Percentiles rank a stretch among this genome's conserved stretches.
Evolutionary conservation across 1,140 invertebrate genomes (phyloP).

Genomic region (Lysiphlebus fabarum): DNA sequence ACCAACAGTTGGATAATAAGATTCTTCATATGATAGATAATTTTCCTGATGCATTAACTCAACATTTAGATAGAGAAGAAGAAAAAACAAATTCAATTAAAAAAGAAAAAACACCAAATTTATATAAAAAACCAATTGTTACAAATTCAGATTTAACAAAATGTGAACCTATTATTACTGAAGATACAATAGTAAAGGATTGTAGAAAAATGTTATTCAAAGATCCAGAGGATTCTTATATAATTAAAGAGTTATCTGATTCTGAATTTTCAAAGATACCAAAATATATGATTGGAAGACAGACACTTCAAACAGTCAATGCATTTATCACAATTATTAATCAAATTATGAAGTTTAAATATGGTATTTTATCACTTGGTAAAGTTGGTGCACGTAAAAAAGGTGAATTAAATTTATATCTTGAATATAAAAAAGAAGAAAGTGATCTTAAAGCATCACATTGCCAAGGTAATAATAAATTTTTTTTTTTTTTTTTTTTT

Average conservation of each 20-base stretch:
- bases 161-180: neutral
- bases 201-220: conserved; percentile 44
- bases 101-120: neutral
- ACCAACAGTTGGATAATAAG: neutral
- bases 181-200: conserved; percentile 19
- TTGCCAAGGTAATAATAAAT: conserved; percentile 18
- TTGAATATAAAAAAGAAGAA: conserved; percentile 42
- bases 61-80: neutral
- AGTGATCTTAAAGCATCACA: conserved; percentile 16
- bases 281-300: conserved; percentile 48
- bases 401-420: conserved; percentile 43
- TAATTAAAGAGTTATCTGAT: conserved; percentile 27
- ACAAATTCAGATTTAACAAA: neutral
- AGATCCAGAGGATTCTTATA: conserved; percentile 34
- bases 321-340: conserved; percentile 42
- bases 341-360: conserved; percentile 43
- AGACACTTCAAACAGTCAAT: conserved; percentile 38
- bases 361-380: conserved; percentile 40
- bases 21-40: conserved; percentile 11
- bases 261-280: conserved; percentile 44
- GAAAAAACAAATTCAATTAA: conserved; percentile 1
- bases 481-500: conserved; percentile 31
- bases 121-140: neutral
- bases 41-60: neutral
- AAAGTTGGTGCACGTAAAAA: conserved; percentile 43